phyloP scores from a whole-genome alignment of 2,888 invertebrate genomes.

The Cenopis cana region DNA sequence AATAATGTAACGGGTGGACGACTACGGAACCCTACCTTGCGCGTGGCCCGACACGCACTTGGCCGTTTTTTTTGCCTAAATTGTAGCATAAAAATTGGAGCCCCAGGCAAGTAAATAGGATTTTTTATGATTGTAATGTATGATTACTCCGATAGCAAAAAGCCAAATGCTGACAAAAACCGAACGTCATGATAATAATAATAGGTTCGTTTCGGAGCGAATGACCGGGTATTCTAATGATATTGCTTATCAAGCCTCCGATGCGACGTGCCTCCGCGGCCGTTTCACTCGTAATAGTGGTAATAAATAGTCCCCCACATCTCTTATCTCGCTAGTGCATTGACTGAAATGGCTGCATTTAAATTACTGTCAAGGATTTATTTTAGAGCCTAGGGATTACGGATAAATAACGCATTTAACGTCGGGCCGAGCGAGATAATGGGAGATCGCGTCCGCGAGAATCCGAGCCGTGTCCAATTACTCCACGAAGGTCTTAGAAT shows the following conservation, averaged over 20 bases:
- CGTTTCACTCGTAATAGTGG: constrained; percentile 10
- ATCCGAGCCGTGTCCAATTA: constrained; percentile 34
- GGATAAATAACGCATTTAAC: constrained; percentile 31
- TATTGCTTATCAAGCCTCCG: constrained; percentile 11
- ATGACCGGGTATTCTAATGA: constrained; percentile 17
- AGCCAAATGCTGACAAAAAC: constrained; percentile 20
- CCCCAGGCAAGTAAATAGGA: constrained; percentile 3
- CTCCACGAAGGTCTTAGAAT: constrained; percentile 20
- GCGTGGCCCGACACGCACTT: too few species aligned
- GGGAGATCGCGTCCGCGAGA: constrained; percentile 21
- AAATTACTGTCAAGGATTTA: constrained; percentile 34
- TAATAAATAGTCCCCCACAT: constrained; percentile 8
- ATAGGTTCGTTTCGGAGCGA: neutral
- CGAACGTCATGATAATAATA: constrained; percentile 10
- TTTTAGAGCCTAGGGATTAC: constrained; percentile 33
- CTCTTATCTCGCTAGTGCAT: constrained; percentile 26
- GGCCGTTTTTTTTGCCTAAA: constrained; percentile 14
- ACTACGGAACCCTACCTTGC: too few species aligned
- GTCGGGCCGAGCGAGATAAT: constrained; percentile 13
- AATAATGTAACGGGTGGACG: too few species aligned
- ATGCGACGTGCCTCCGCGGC: neutral
- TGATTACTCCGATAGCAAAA: constrained; percentile 15
- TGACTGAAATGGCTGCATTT: constrained; percentile 38
- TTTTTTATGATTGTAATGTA: constrained; percentile 23
- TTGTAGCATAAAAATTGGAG: constrained; percentile 20